phyloP scores from a whole-genome alignment of 2,888 invertebrate genomes.

The Cybosia mesomella region DNA sequence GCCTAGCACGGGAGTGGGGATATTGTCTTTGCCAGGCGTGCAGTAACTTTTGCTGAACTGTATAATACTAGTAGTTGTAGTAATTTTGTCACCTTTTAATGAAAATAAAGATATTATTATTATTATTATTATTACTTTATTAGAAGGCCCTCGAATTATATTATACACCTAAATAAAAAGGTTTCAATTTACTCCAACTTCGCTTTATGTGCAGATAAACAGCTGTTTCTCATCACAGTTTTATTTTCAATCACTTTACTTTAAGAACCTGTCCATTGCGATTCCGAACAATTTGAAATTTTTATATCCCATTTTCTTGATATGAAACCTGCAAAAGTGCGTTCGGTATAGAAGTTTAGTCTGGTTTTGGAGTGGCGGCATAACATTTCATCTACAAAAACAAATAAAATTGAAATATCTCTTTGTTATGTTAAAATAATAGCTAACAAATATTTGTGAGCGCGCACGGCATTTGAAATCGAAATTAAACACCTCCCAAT shows the following conservation, averaged over 20 bases:
- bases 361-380: conserved; percentile 29
- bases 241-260: conserved; percentile 27
- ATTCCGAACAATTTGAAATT: conserved; percentile 35
- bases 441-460: too few species aligned
- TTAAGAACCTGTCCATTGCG: conserved; percentile 22
- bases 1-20: too few species aligned
- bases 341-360: conserved; percentile 28
- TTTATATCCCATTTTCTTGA: conserved; percentile 33
- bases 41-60: too few species aligned
- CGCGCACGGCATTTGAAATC: too few species aligned
- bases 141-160: conserved; percentile 24
- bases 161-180: conserved; percentile 30
- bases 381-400: conserved; percentile 17
- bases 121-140: too few species aligned
- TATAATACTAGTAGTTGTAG: too few species aligned
- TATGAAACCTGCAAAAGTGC: conserved; percentile 34
- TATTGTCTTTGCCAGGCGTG: too few species aligned
- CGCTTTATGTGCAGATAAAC: conserved; percentile 32
- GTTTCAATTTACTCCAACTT: conserved; percentile 26
- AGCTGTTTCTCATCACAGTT: conserved; percentile 33
- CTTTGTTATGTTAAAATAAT: too few species aligned
- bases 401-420: too few species aligned
- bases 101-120: too few species aligned
- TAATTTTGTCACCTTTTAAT: too few species aligned
- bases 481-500: too few species aligned